Conservation (phyloP, 2,113 vertebrate genomes). For the Blennius ocellaris region DNA sequence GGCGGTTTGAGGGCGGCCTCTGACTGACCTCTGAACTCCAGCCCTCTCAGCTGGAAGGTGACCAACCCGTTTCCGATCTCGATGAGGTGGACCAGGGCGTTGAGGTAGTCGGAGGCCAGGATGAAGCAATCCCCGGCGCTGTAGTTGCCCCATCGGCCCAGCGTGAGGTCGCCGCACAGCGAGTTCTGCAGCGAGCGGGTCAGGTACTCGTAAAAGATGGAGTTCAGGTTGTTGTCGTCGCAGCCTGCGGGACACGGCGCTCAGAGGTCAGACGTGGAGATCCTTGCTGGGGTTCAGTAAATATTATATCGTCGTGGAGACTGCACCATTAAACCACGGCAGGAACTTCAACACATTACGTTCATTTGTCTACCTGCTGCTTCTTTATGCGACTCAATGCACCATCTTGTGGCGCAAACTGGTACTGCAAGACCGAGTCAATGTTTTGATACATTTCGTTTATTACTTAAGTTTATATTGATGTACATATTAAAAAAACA, state of each 20-base stretch:
- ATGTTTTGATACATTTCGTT: too few species aligned
- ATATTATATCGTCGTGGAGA: too few species aligned
- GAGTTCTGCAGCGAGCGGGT: conserved; percentile 95
- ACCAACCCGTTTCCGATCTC: conserved; percentile 97
- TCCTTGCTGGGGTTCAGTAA: too few species aligned
- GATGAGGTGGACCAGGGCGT: conserved; percentile 96
- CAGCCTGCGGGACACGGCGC: conserved; percentile 81
- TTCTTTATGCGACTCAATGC: too few species aligned
- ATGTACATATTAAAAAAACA: too few species aligned
- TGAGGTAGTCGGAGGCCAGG: conserved; percentile 97
- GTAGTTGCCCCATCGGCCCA: conserved; percentile 98
- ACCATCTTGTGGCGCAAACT: too few species aligned
- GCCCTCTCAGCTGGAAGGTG: conserved; percentile 96
- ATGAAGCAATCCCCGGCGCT: conserved; percentile 97
- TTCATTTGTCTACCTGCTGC: too few species aligned
- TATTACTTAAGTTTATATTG: too few species aligned
- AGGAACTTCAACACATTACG: too few species aligned
- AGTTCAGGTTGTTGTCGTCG: conserved; percentile 97
- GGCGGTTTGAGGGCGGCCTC: too few species aligned
- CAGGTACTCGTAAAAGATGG: conserved; percentile 98
- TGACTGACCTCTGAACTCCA: conserved; percentile 98
- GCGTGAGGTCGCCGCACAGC: conserved; percentile 93
- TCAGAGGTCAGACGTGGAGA: neutral
- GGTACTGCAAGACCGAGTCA: too few species aligned
- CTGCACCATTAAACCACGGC: too few species aligned